Conservation (phyloP, 2,797 vertebrate genomes). For the Adrianichthys oophorus region DNA sequence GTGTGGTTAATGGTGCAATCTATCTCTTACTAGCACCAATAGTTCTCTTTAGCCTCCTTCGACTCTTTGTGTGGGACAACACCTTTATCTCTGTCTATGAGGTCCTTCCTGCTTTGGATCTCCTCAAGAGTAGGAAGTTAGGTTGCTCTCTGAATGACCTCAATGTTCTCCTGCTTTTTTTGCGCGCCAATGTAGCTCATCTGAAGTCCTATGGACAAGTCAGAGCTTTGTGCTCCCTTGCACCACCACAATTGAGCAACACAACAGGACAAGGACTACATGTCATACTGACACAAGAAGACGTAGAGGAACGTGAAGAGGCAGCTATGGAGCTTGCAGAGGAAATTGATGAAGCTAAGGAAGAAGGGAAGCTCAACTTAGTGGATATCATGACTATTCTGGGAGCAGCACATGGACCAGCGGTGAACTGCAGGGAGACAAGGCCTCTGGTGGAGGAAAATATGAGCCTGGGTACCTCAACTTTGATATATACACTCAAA, state of each 20-base stretch:
- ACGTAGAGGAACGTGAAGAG: slow-evolving; percentile 75
- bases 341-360: slow-evolving; percentile 75
- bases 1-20: slow-evolving; percentile 81
- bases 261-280: slow-evolving; percentile 36
- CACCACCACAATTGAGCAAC: slow-evolving; percentile 71
- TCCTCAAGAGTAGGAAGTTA: slow-evolving; percentile 87
- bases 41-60: slow-evolving; percentile 87
- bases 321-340: slow-evolving; percentile 76
- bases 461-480: slow-evolving; percentile 82
- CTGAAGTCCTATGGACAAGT: slow-evolving; percentile 90
- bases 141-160: slow-evolving; percentile 94
- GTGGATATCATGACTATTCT: slow-evolving; percentile 96
- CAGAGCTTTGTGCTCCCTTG: slow-evolving; percentile 84
- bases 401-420: slow-evolving; percentile 84
- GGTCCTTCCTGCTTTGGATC: slow-evolving; percentile 91
- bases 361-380: slow-evolving; percentile 85
- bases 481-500: slow-evolving; percentile 79
- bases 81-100: slow-evolving; percentile 90
- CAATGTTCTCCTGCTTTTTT: slow-evolving; percentile 91
- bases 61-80: slow-evolving; percentile 93
- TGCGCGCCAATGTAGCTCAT: slow-evolving; percentile 88
- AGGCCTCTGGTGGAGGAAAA: slow-evolving; percentile 79
- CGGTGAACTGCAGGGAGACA: slow-evolving; percentile 77
- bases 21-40: slow-evolving; percentile 87
- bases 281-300: slow-evolving; percentile 72